Evolutionary conservation across 1,140 invertebrate species (phyloP).

Genomic region (Phortica variegata): DNA sequence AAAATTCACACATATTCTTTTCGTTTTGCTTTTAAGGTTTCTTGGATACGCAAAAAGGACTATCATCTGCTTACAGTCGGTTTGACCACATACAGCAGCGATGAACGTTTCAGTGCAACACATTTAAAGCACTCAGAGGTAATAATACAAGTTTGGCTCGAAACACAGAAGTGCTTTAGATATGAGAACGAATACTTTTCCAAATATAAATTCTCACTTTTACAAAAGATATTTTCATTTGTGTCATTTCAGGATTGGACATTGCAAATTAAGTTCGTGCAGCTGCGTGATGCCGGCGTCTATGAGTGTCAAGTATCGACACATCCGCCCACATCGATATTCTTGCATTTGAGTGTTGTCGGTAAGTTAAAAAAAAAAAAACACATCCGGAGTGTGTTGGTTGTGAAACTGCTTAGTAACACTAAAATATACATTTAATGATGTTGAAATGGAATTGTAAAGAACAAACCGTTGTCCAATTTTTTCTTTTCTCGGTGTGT

Average conservation of each 20-base stretch:
- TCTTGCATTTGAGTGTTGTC: conserved; percentile 78
- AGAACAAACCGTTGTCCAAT: too few relatives aligned
- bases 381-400: too few relatives aligned
- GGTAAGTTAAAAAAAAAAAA: too few relatives aligned
- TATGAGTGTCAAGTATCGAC: conserved; percentile 89
- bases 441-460: too few relatives aligned
- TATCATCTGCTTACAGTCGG: conserved; percentile 81
- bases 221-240: not conserved
- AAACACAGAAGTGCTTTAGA: too few relatives aligned
- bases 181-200: conserved; percentile 13
- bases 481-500: too few relatives aligned
- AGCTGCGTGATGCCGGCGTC: conserved; percentile 73
- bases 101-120: conserved; percentile 81
- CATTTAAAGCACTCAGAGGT: conserved; percentile 83
- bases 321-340: conserved; percentile 82
- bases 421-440: too few relatives aligned
- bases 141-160: conserved; percentile 43
- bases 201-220: conserved; percentile 7
- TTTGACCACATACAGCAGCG: conserved; percentile 79
- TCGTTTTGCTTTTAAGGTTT: conserved; percentile 62
- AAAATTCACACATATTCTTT: conserved; percentile 13
- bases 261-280: conserved; percentile 80
- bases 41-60: conserved; percentile 79
- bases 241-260: conserved; percentile 72
- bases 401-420: too few relatives aligned